A percentile compares a stretch with the other conserved stretches of the same genome.
phyloP scores from a whole-genome alignment of 1,140 invertebrate species.

The Plectrocnemia conspersa region DNA sequence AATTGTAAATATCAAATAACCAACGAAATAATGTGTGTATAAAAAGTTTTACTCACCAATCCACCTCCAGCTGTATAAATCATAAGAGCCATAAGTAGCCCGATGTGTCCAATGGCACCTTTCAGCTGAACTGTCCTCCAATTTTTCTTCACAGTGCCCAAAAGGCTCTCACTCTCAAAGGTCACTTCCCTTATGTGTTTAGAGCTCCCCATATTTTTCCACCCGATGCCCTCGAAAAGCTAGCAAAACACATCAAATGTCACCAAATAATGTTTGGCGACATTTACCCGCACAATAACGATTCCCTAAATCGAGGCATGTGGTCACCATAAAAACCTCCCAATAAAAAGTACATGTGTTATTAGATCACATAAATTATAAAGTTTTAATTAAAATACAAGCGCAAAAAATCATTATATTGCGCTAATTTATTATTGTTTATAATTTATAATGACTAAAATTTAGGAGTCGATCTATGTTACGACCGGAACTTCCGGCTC shows the following conservation, averaged over 20 bases:
- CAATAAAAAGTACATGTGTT: too few species aligned
- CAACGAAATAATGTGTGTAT: background rate
- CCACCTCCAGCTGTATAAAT: slow-evolving; percentile 69
- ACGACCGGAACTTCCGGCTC: too few species aligned
- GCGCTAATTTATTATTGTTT: too few species aligned
- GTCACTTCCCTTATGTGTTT: slow-evolving; percentile 41
- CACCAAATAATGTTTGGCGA: background rate
- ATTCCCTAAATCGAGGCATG: too few species aligned
- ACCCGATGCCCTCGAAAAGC: background rate
- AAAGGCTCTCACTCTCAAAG: slow-evolving; percentile 49
- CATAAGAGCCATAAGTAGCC: slow-evolving; percentile 65
- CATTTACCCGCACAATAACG: slow-evolving; percentile 1
- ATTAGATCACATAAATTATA: too few species aligned
- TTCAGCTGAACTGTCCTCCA: slow-evolving; percentile 54
- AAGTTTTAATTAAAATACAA: too few species aligned
- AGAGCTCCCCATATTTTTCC: slow-evolving; percentile 27
- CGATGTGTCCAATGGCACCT: slow-evolving; percentile 62
- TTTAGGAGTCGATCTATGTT: too few species aligned
- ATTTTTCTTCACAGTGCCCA: slow-evolving; percentile 41
- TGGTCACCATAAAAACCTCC: too few species aligned
- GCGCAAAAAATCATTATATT: too few species aligned
- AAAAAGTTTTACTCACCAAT: slow-evolving; percentile 56
- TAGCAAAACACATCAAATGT: background rate
- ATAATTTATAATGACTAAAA: too few species aligned
- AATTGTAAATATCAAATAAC: background rate